Evolutionary conservation across 1,140 invertebrate genomes (phyloP).

Genomic region (Drusus annulatus): DNA sequence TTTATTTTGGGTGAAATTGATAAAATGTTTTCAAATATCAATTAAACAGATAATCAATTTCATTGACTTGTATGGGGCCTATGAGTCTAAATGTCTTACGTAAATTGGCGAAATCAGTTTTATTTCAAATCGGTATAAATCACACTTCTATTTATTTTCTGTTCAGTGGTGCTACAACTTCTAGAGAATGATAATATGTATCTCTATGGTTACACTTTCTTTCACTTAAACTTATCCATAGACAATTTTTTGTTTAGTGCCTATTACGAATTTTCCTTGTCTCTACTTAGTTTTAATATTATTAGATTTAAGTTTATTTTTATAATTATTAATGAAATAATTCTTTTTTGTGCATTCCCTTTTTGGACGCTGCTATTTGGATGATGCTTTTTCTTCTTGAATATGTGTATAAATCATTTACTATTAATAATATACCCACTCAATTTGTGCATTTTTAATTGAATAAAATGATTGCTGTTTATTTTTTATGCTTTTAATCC

Average conservation of each 20-base stretch:
- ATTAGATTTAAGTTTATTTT: slow-evolving; percentile 19
- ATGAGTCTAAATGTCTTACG: too few species aligned
- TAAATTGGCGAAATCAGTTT: too few species aligned
- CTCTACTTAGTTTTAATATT: background rate
- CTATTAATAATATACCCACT: background rate
- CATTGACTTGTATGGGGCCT: too few species aligned
- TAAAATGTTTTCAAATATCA: too few species aligned
- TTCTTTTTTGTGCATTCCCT: slow-evolving; percentile 23
- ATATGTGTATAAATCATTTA: background rate
- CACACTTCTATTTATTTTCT: too few species aligned
- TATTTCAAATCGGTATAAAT: too few species aligned
- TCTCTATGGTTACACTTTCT: too few species aligned
- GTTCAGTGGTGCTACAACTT: background rate
- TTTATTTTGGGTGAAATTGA: too few species aligned
- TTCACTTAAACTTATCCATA: too few species aligned
- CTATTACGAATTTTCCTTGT: background rate
- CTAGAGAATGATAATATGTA: background rate
- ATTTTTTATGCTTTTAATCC: background rate
- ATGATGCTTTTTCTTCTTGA: background rate
- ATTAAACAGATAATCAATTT: too few species aligned
- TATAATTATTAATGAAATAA: slow-evolving; percentile 12
- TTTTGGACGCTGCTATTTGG: slow-evolving; percentile 21
- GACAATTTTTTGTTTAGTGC: background rate
- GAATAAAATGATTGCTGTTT: background rate
- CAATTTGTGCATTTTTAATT: background rate